phyloP scores from a whole-genome alignment of 1,140 invertebrate species.

The Goniozus legneri region DNA sequence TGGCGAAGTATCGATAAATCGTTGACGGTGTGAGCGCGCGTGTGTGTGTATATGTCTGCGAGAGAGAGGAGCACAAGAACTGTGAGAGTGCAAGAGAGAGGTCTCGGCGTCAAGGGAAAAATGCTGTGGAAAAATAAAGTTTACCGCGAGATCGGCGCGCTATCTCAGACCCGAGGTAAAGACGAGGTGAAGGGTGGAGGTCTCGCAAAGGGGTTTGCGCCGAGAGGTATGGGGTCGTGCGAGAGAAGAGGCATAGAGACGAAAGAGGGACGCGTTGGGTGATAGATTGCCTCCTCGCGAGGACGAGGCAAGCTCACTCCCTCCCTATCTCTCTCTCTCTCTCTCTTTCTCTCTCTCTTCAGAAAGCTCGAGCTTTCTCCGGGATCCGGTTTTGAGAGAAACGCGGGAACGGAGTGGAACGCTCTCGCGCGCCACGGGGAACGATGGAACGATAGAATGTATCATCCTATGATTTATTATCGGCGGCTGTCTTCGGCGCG shows the following conservation, averaged over 20 bases:
- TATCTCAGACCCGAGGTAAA: slow-evolving; percentile 16
- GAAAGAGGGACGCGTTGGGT: slow-evolving; percentile 21
- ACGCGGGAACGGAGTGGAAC: slow-evolving; percentile 22
- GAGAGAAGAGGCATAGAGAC: slow-evolving; percentile 18
- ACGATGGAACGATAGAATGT: slow-evolving; percentile 40
- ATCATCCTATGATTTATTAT: slow-evolving; percentile 50
- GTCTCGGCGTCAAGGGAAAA: slow-evolving; percentile 14
- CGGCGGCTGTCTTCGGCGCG: slow-evolving; percentile 34
- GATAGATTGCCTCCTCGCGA: slow-evolving; percentile 46
- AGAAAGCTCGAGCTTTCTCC: slow-evolving; percentile 34
- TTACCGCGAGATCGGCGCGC: slow-evolving; percentile 25
- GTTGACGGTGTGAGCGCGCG: no score
- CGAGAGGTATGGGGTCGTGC: slow-evolving; percentile 9
- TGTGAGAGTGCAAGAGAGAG: no score
- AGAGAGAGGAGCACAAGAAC: background rate
- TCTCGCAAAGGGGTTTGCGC: background rate
- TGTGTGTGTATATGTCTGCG: no score
- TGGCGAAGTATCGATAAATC: background rate
- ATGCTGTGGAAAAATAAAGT: slow-evolving; percentile 27
- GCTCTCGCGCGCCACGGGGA: no score
- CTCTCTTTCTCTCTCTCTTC: slow-evolving; percentile 27
- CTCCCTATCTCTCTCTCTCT: slow-evolving; percentile 18
- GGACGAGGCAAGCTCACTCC: slow-evolving; percentile 26
- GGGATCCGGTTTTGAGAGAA: slow-evolving; percentile 38
- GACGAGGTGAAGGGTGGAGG: slow-evolving; percentile 5